Conservation (phyloP, 1,140 invertebrate genomes). For the Acromyrmex charruanus region DNA sequence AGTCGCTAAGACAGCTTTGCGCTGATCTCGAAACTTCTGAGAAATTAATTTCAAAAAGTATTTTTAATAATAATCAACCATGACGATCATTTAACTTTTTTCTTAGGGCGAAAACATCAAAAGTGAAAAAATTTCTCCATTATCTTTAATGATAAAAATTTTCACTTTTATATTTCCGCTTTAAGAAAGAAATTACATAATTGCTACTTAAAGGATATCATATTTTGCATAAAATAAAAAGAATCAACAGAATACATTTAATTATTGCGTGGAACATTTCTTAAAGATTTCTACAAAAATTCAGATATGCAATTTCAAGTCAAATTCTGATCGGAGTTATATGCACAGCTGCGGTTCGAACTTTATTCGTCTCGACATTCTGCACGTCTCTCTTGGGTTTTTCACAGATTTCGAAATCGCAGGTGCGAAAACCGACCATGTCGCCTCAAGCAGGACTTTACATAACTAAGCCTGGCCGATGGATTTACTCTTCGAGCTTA, state of each 20-base stretch:
- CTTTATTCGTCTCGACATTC: slow-evolving; percentile 5
- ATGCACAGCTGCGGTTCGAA: slow-evolving; percentile 1
- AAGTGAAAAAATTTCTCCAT: too few species aligned
- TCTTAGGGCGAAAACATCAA: too few species aligned
- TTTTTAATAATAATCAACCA: slow-evolving; percentile 16
- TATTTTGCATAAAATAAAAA: not conserved
- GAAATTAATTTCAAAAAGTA: not conserved
- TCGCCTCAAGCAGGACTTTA: slow-evolving; percentile 63
- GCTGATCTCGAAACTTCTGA: not conserved
- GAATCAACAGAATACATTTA: not conserved
- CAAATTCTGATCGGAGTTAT: slow-evolving; percentile 2
- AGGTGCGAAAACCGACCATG: slow-evolving; percentile 36
- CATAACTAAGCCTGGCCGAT: slow-evolving; percentile 71
- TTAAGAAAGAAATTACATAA: too few species aligned
- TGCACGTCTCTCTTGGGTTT: not conserved
- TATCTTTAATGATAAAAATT: too few species aligned
- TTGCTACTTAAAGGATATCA: not conserved
- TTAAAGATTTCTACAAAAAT: not conserved
- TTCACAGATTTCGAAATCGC: slow-evolving; percentile 53
- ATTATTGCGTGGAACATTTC: not conserved
- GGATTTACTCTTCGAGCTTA: slow-evolving; percentile 69
- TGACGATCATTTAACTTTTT: too few species aligned
- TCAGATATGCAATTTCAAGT: not conserved
- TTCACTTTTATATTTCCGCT: too few species aligned
- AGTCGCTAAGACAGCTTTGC: not conserved